Base-by-base conservation (phyloP, 2,113 vertebrate genomes). In the Brevimyrus niger region DNA sequence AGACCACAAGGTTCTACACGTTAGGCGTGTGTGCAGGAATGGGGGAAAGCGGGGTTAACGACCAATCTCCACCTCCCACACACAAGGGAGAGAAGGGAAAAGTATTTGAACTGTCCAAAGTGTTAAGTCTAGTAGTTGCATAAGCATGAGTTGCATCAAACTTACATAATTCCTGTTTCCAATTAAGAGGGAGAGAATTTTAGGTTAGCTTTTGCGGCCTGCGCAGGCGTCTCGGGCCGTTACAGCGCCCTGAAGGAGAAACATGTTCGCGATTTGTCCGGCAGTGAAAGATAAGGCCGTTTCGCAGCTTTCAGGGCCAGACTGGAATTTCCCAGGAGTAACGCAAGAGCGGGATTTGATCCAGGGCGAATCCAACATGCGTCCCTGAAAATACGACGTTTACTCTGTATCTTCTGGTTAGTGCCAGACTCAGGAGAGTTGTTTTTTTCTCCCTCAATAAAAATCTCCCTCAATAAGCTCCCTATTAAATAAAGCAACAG, bases 51-150 rank as follows among this genome's bases (percentile, higher is more conserved):
- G 51, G 35, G 6, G 31, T 58, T 7, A 11, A 76, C 11, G 5
- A 38, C 13, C 69, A 38, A 38, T 38, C 73, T 27, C 73, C 73
- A 80, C 73, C 73, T 80, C 35, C 73, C 73, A 42, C 73, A 80
- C 73, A 80, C 13, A 42, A 46, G 61, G 11, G 87, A 6, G 21
- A n/a, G 58, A 47, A 47, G 31, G 35, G 73, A 19, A 38, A 38
- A 80, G 35, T 80, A 80, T 80, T 38, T 9, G 35, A 61, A 89
- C 86, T 91, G 89, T 47, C 91, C 91, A 93, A 93, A 92, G 87
- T 92, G 91, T 89, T 92, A 91, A 93, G 91, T 48, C 92, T 92
- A 23, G 91, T n/a, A 69, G 90, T 95, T 94, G 94, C 94, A 94
- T 94, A 93, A 93, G 92, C 80, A 10, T 89, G 89, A 92, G 88